Conservation (phyloP, 2,113 vertebrate genomes). For the Bufo bufo region DNA sequence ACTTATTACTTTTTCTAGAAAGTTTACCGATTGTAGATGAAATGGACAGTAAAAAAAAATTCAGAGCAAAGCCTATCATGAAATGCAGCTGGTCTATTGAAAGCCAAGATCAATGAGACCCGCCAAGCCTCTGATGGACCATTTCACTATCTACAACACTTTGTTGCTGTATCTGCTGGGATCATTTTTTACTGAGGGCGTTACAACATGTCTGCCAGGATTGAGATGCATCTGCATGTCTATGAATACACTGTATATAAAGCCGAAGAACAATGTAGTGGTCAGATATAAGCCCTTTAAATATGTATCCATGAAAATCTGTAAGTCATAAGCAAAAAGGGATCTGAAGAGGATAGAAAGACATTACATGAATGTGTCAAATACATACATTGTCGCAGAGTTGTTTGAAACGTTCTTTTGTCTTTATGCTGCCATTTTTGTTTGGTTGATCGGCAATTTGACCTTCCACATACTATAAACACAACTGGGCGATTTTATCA, state of each 20-base stretch:
- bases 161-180: neutral
- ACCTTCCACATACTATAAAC: too few relatives aligned
- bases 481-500: too few relatives aligned
- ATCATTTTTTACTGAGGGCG: neutral
- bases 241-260: neutral
- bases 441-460: too few relatives aligned
- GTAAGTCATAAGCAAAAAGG: neutral
- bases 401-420: too few relatives aligned
- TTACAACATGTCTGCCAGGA: neutral
- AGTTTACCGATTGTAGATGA: slow-evolving; percentile 5
- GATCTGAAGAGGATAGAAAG: neutral
- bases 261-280: neutral
- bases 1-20: neutral
- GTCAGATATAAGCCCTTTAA: neutral
- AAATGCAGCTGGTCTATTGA: slow-evolving; percentile 10
- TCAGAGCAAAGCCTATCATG: neutral
- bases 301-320: neutral
- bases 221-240: neutral
- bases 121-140: slow-evolving; percentile 9
- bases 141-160: slow-evolving; percentile 2
- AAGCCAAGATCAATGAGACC: slow-evolving; percentile 1
- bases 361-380: neutral
- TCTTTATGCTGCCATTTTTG: too few relatives aligned
- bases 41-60: slow-evolving; percentile 4
- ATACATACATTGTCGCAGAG: neutral